phyloP scores from a whole-genome alignment of 2,888 invertebrate genomes.

The Lobophora halterata region DNA sequence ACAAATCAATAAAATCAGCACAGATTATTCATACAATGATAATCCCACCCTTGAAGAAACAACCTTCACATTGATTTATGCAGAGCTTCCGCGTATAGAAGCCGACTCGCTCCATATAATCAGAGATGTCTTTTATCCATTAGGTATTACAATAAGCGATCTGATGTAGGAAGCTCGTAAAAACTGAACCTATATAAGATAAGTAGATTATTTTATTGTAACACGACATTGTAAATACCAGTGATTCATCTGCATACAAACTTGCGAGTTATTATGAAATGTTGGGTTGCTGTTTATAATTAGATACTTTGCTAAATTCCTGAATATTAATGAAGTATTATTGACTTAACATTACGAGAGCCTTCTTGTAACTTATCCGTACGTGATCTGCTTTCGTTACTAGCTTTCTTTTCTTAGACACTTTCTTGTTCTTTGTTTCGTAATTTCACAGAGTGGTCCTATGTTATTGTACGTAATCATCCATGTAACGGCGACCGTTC shows the following conservation, averaged over 20 bases:
- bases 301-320: neutral
- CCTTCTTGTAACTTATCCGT: slow-evolving; percentile 26
- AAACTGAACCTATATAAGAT: slow-evolving; percentile 37
- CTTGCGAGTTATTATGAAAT: neutral
- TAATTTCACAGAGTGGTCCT: slow-evolving; percentile 60
- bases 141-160: slow-evolving; percentile 15
- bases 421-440: slow-evolving; percentile 73
- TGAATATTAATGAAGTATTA: slow-evolving; percentile 18
- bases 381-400: slow-evolving; percentile 55
- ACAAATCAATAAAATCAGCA: slow-evolving; percentile 34
- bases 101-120: slow-evolving; percentile 37
- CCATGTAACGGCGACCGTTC: slow-evolving; percentile 58
- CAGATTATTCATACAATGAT: slow-evolving; percentile 47
- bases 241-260: neutral
- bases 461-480: slow-evolving; percentile 58
- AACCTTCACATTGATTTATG: slow-evolving; percentile 51
- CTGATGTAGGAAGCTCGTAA: slow-evolving; percentile 41
- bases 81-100: slow-evolving; percentile 48
- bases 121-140: slow-evolving; percentile 40
- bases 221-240: slow-evolving; percentile 3
- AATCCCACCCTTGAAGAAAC: slow-evolving; percentile 59
- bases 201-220: slow-evolving; percentile 16
- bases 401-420: slow-evolving; percentile 59
- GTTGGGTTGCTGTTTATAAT: neutral
- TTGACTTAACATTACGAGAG: slow-evolving; percentile 21